Conservation (phyloP, 2,113 vertebrate species). For the Gobius niger region DNA sequence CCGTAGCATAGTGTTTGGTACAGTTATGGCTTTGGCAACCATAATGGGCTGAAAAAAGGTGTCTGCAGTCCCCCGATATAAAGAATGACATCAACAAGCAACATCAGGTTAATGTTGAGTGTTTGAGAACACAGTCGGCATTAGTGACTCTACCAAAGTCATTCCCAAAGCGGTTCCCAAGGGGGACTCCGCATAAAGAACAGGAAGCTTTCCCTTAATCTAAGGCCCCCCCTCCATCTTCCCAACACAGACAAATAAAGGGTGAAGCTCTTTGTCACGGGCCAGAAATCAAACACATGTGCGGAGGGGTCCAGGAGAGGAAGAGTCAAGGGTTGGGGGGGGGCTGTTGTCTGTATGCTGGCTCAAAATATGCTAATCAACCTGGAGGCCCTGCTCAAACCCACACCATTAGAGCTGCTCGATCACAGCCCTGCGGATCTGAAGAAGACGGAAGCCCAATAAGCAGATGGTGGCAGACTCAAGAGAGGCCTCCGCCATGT, state of each 20-base stretch:
- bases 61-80: neutral
- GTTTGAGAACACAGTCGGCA: slow-evolving; percentile 28
- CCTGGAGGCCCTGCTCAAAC: slow-evolving; percentile 55
- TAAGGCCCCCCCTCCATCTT: slow-evolving; percentile 68
- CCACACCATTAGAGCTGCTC: slow-evolving; percentile 51
- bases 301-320: slow-evolving; percentile 22
- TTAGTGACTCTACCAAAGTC: slow-evolving; percentile 69
- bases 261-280: slow-evolving; percentile 79
- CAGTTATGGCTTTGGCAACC: no score
- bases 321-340: slow-evolving; percentile 20
- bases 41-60: no score
- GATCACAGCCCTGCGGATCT: slow-evolving; percentile 48
- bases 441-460: slow-evolving; percentile 58
- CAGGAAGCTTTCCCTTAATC: slow-evolving; percentile 83
- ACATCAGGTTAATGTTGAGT: slow-evolving; percentile 49
- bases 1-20: no score
- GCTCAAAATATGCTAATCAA: slow-evolving; percentile 71
- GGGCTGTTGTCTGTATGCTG: slow-evolving; percentile 57
- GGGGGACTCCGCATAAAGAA: slow-evolving; percentile 75
- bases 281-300: slow-evolving; percentile 80
- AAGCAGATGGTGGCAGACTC: slow-evolving; percentile 61
- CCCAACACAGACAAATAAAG: slow-evolving; percentile 70
- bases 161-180: slow-evolving; percentile 68
- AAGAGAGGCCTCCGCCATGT: slow-evolving; percentile 50
- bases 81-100: slow-evolving; percentile 36